Evolutionary conservation across 2,888 invertebrate species (phyloP).

Genomic region (Drosophila flavopinicola): DNA sequence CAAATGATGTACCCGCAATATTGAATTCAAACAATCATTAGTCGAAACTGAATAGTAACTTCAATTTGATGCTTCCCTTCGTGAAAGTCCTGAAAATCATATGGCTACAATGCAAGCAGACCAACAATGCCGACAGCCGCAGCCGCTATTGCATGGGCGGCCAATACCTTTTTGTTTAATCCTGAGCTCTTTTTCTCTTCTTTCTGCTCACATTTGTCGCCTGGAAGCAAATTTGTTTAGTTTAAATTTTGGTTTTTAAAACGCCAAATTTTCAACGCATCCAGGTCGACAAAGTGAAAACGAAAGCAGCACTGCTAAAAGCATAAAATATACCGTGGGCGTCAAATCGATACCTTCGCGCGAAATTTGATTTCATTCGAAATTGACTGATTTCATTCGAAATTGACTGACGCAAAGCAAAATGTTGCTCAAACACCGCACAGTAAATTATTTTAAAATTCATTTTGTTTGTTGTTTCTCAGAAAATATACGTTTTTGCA

Average conservation of each 20-base stretch:
- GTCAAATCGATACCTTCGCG: constrained; percentile 3
- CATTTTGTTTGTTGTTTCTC: no score
- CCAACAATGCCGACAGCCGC: neutral
- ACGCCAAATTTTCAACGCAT: constrained; percentile 53
- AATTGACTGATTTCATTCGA: no score
- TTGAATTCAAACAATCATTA: neutral
- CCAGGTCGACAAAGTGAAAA: constrained; percentile 33
- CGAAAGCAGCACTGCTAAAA: neutral
- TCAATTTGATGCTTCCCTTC: constrained; percentile 1
- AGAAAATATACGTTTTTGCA: no score
- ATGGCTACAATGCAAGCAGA: neutral
- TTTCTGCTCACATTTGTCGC: constrained; percentile 1
- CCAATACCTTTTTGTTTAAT: constrained; percentile 7
- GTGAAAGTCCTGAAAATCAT: neutral
- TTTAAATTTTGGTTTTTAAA: neutral
- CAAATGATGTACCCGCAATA: neutral
- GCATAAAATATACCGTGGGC: constrained; percentile 1
- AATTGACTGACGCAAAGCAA: no score
- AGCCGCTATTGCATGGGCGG: constrained; percentile 10
- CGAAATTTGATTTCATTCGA: neutral
- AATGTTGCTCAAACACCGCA: no score
- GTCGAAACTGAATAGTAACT: neutral
- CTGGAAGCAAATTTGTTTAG: constrained; percentile 48
- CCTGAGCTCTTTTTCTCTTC: neutral
- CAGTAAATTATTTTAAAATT: no score